Percentiles rank a stretch among this genome's conserved stretches.
Evolutionary conservation across 2,113 vertebrate species (phyloP).

Genomic region (Chloropsis hardwickii): DNA sequence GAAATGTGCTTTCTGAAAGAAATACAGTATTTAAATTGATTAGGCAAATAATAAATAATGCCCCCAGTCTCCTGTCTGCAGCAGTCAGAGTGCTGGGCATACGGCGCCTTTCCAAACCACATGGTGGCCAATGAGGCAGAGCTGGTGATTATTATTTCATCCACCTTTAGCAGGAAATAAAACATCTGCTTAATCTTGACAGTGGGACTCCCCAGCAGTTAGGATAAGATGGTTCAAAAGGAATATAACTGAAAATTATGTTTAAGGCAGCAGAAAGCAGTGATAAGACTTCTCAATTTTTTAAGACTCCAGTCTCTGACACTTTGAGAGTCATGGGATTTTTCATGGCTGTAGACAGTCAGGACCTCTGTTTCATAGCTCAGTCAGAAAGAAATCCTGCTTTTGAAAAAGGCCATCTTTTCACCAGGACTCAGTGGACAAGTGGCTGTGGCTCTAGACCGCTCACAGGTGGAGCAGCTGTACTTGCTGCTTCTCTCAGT

Average conservation of each 20-base stretch:
- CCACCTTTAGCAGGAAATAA: conserved; percentile 21
- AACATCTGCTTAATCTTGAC: conserved; percentile 17
- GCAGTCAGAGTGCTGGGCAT: background rate
- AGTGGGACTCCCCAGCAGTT: background rate
- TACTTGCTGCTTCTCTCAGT: background rate
- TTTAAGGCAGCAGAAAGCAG: background rate
- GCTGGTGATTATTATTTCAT: conserved; percentile 6
- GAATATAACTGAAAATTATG: background rate
- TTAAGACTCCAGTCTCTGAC: background rate
- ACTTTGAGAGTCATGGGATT: background rate
- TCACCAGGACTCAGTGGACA: background rate
- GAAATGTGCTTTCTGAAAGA: background rate
- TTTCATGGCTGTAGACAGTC: background rate
- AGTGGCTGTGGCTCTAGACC: background rate
- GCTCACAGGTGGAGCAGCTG: background rate
- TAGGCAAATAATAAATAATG: conserved; percentile 11
- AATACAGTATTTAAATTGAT: background rate
- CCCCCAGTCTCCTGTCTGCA: background rate
- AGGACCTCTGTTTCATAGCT: background rate
- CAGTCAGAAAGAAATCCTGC: background rate
- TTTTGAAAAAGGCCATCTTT: background rate
- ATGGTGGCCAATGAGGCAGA: background rate
- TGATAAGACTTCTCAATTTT: background rate
- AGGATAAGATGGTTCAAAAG: background rate
- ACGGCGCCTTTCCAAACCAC: background rate